Percentiles rank a stretch among this genome's conserved stretches.
Conservation (phyloP, 2,888 invertebrate species). For the Machimus rusticus region DNA sequence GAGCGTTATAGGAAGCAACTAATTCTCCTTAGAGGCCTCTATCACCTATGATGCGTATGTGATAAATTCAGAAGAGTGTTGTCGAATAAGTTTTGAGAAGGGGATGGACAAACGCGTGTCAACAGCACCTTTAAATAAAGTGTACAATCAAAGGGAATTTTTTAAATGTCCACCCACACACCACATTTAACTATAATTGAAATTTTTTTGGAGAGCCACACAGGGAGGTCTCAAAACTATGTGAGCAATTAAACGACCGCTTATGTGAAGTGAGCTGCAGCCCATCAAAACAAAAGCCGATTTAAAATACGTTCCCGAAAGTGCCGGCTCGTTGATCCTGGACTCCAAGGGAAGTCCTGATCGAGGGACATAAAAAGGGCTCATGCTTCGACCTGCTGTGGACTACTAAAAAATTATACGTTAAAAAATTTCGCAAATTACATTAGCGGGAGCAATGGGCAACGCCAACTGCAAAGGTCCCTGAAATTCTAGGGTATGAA, state of each 20-base stretch:
- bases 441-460: not conserved
- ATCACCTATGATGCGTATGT: not conserved
- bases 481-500: slow-evolving; percentile 6
- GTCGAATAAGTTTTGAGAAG: not conserved
- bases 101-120: not conserved
- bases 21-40: too few species aligned
- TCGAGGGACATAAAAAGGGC: not conserved
- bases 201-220: not conserved
- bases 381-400: not conserved
- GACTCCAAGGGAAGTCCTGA: not conserved
- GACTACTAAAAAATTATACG: not conserved
- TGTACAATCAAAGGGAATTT: not conserved
- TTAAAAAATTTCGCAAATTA: not conserved
- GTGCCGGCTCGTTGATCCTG: not conserved
- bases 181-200: not conserved
- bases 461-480: not conserved
- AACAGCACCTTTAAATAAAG: not conserved
- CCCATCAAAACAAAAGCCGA: not conserved
- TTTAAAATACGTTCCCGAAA: not conserved
- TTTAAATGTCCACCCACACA: not conserved
- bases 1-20: too few species aligned
- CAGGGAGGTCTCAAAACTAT: not conserved
- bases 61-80: not conserved
- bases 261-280: not conserved
- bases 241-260: not conserved